Evolutionary conservation across 1,140 invertebrate species (phyloP).

Genomic region (Drosophila athabasca): DNA sequence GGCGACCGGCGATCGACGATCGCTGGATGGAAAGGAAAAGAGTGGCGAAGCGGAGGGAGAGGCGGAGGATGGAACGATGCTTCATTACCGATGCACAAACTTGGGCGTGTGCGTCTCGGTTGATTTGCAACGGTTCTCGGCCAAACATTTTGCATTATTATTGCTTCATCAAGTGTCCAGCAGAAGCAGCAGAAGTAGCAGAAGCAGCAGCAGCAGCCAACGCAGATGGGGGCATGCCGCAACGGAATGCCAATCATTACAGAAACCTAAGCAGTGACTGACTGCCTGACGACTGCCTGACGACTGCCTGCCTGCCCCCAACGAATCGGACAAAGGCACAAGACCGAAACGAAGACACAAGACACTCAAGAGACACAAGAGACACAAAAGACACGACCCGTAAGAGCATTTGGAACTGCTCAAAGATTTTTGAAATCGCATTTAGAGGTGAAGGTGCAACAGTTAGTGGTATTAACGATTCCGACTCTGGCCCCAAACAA

Average conservation of each 20-base stretch:
- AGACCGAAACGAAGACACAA: no score
- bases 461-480: conserved; percentile 75
- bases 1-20: conserved; percentile 17
- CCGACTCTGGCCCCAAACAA: conserved; percentile 97
- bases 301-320: not conserved
- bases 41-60: not conserved
- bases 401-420: conserved; percentile 73
- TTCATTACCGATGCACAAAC: conserved; percentile 71
- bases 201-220: no score
- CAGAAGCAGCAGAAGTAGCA: not conserved
- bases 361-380: not conserved
- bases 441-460: conserved; percentile 69
- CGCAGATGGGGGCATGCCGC: not conserved
- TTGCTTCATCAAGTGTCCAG: conserved; percentile 61
- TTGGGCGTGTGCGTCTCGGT: conserved; percentile 55
- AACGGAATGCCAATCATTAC: conserved; percentile 6
- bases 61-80: conserved; percentile 1
- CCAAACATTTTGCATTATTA: conserved; percentile 68
- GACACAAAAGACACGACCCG: conserved; percentile 17
- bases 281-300: no score
- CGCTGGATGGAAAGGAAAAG: not conserved
- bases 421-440: conserved; percentile 78
- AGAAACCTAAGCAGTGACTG: conserved; percentile 60
- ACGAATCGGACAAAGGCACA: conserved; percentile 4
- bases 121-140: conserved; percentile 59